These are phyloP conservation scores for Sipha flava DNA, from an alignment of 1,140 invertebrate genomes.

Conservation along the genomic window DNA sequence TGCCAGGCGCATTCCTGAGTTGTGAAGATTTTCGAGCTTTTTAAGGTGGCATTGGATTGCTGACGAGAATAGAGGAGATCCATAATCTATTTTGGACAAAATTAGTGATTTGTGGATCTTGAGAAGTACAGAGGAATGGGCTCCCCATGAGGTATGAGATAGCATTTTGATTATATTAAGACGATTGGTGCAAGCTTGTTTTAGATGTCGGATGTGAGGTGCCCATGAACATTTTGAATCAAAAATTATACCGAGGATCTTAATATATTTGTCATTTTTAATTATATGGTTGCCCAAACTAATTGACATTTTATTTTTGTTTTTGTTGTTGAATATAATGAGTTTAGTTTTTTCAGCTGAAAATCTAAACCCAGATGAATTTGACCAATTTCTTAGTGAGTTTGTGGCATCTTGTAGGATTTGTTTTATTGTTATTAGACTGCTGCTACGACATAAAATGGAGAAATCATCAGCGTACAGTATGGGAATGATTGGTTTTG, in stretches of 20 bases:
- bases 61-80: no score
- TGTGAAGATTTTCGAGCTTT: neutral
- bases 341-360: no score
- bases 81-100: neutral
- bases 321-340: neutral
- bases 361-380: no score
- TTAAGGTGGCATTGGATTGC: no score
- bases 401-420: no score
- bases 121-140: neutral
- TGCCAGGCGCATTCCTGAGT: neutral
- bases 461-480: slow-evolving; percentile 3
- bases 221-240: neutral
- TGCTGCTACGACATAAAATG: no score
- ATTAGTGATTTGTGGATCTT: neutral
- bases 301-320: neutral
- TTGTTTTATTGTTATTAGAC: no score
- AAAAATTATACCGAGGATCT: neutral
- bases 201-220: neutral
- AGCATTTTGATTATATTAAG: neutral
- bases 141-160: neutral
- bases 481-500: neutral
- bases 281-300: neutral
- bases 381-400: no score
- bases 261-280: neutral
- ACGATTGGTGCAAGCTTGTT: neutral